Evolutionary conservation across 2,888 invertebrate species (phyloP).

Genomic region (Mantis religiosa): DNA sequence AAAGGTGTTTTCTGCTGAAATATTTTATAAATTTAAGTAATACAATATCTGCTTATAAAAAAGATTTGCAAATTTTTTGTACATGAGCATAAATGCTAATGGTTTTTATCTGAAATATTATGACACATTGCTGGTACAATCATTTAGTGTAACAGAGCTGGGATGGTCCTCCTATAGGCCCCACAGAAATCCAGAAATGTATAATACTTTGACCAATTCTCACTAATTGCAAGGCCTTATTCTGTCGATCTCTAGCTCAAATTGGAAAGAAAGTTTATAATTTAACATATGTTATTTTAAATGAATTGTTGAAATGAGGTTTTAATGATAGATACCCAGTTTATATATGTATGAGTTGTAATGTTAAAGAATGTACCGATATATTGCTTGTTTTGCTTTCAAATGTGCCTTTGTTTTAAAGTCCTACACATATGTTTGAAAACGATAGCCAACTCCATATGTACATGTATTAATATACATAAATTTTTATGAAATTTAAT

Average conservation of each 20-base stretch:
- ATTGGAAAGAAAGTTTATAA: neutral
- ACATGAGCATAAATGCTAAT: neutral
- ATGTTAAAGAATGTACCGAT: neutral
- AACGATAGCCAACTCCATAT: no score
- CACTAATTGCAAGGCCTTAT: neutral
- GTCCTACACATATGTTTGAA: no score
- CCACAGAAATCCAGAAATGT: neutral
- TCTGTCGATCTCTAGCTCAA: neutral
- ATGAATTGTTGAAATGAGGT: neutral
- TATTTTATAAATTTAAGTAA: no score
- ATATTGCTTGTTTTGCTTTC: neutral
- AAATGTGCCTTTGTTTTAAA: neutral
- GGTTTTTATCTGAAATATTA: neutral
- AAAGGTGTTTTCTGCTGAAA: no score
- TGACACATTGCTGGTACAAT: slow-evolving; percentile 26
- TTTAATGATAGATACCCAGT: neutral
- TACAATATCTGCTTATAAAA: no score
- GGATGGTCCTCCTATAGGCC: neutral
- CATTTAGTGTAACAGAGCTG: slow-evolving; percentile 14
- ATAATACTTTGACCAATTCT: neutral
- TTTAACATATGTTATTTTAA: neutral
- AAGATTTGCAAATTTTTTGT: neutral
- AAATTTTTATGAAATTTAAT: neutral
- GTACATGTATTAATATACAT: neutral
- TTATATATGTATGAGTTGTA: neutral